phyloP scores from a whole-genome alignment of 2,888 invertebrate genomes.

The Polietes domitor region DNA sequence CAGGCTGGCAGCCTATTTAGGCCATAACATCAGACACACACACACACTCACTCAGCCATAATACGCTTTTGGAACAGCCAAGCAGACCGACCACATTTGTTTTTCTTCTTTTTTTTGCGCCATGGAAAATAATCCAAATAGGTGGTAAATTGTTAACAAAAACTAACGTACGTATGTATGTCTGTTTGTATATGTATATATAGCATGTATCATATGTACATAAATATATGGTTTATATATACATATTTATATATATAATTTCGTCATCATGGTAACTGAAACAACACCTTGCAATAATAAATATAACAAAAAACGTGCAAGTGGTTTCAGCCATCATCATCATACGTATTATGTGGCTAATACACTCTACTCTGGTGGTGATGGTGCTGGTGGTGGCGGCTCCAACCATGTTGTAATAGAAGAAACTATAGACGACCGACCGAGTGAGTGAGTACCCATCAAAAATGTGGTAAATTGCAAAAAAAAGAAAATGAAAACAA shows the following conservation, averaged over 20 bases:
- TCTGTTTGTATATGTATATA: not conserved
- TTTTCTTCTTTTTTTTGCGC: not conserved
- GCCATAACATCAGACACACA: not conserved
- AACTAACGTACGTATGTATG: not conserved
- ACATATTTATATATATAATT: slow-evolving; percentile 39
- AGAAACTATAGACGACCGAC: not conserved
- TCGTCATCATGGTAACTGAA: slow-evolving; percentile 65
- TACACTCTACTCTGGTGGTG: no score
- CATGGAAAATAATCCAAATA: slow-evolving; percentile 45
- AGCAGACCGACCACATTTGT: slow-evolving; percentile 5
- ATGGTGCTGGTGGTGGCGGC: not conserved
- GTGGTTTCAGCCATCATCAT: slow-evolving; percentile 14
- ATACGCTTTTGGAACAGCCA: not conserved
- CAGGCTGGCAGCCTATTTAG: not conserved
- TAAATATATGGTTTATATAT: not conserved
- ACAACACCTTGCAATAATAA: slow-evolving; percentile 23
- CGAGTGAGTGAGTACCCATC: not conserved
- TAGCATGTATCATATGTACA: slow-evolving; percentile 2
- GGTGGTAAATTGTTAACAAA: slow-evolving; percentile 65
- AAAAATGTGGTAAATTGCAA: slow-evolving; percentile 24
- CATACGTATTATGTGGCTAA: slow-evolving; percentile 2
- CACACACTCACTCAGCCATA: not conserved
- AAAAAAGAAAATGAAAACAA: slow-evolving; percentile 8
- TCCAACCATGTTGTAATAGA: slow-evolving; percentile 24
- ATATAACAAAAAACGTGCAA: not conserved